Evolutionary conservation across 2,888 invertebrate species (phyloP), one percentile per base, ranked within the genome.

Genomic region (Phania funesta): DNA sequence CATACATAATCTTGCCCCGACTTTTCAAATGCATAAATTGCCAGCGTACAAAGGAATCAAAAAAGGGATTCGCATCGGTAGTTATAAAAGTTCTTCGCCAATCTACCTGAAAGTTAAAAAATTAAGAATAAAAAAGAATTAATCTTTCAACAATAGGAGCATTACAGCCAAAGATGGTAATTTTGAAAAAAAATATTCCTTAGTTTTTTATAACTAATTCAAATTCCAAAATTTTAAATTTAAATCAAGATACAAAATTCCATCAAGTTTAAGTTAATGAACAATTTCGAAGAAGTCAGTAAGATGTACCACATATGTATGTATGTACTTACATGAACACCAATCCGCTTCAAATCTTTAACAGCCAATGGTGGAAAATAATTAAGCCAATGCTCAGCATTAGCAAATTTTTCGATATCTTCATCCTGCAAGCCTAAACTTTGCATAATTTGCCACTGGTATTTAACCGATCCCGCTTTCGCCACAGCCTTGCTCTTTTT

Each of bases 371-470:
- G 98, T 70, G 99, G 99, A 89, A 99, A 99, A 91, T 98, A 99
- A 85, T 96, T 94, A n/a, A 99, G 92, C 99, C 99, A 99, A 90
- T 98, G 94, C 70, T 93, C 92, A 2, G 96, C 94, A 91, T 99
- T 95, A 18, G 98, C 96, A 93, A 99, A 99, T 85, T 95, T 93
- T 80, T 94, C 93, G 46, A 99, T 99, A 88, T 99, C 98, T n/a
- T 96, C 95, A 88, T 99, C 96, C 2, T 92, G 89, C 58, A 99
- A 92, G 0, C 98, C 99, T 75, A 99, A 92, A 87, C 96, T 96
- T 89, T 95, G 93, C 99, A 99, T 99, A 70, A 99, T 99, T 91
- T 99, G 96, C 99, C 99, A 99, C 88, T 99, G 99, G 90, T 96
- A 99, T 90, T 98, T 99, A 0, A 95, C 95, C 3, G 92, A 89